Percentiles rank a stretch among this genome's conserved stretches.
These are phyloP conservation scores for Struthidea cinerea DNA, from an alignment of 2,113 vertebrate species.

Conservation along the genomic window DNA sequence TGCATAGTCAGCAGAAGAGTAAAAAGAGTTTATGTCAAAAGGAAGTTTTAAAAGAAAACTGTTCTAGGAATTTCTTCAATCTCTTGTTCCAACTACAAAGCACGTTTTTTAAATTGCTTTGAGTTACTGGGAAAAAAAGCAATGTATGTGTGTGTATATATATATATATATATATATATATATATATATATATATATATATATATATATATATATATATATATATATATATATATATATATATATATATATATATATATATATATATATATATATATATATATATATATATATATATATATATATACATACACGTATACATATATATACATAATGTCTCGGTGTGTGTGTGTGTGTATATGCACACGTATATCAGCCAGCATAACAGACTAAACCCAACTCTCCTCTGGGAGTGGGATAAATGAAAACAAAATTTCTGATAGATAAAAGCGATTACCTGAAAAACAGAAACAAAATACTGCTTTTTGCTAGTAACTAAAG, in stretches of 20 bases:
- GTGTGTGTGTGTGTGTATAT: fast-evolving
- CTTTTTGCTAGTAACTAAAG: neutral
- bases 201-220: too few relatives aligned
- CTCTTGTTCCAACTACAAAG: neutral
- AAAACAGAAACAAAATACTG: neutral
- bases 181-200: too few relatives aligned
- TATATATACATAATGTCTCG: too few relatives aligned
- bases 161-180: fast-evolving
- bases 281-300: fast-evolving
- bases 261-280: too few relatives aligned
- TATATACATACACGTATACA: fast-evolving
- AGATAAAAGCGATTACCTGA: neutral
- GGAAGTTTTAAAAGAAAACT: neutral
- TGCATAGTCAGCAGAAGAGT: neutral
- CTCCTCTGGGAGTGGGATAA: neutral
- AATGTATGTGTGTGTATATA: neutral
- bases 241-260: fast-evolving
- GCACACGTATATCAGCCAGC: neutral
- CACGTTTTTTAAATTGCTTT: neutral
- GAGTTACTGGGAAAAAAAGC: neutral
- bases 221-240: fast-evolving
- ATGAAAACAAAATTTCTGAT: neutral
- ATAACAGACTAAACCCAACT: neutral
- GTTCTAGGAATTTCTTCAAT: neutral
- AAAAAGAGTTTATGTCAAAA: neutral